A percentile compares a stretch with the other conserved stretches of the same genome.
Conservation (phyloP, 2,888 invertebrate genomes). For the Hypolimnas misippus region DNA sequence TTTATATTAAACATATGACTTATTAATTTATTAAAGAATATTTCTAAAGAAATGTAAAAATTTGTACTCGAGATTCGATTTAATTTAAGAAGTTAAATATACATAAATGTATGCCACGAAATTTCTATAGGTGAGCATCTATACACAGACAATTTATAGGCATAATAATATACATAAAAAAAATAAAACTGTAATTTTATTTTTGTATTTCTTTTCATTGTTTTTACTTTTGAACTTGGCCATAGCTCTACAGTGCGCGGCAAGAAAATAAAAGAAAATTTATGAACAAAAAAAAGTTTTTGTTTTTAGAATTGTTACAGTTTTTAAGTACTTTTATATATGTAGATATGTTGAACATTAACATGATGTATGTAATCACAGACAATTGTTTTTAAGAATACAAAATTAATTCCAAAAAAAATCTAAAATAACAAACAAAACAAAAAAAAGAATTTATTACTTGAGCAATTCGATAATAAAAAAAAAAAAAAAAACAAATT, state of each 20-base stretch:
- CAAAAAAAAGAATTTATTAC: background rate
- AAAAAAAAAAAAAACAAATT: too few species aligned
- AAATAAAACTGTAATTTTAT: background rate
- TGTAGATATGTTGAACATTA: background rate
- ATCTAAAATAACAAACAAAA: background rate
- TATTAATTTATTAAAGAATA: constrained; percentile 24
- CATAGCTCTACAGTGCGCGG: background rate
- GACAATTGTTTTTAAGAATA: constrained; percentile 16
- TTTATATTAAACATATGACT: constrained; percentile 30
- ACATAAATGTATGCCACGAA: background rate
- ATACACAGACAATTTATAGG: background rate
- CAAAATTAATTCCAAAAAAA: background rate
- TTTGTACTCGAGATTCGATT: constrained; percentile 35
- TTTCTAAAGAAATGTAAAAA: constrained; percentile 23
- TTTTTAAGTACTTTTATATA: constrained; percentile 8
- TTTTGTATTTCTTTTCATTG: background rate
- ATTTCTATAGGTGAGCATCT: background rate
- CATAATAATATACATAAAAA: background rate
- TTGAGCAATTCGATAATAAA: constrained; percentile 14
- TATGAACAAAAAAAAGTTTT: background rate
- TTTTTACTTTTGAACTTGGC: background rate
- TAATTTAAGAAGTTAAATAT: constrained; percentile 11
- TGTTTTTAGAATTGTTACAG: background rate
- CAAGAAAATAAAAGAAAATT: background rate
- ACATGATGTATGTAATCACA: constrained; percentile 24